A percentile compares a stretch with the other conserved stretches of the same genome.
Conservation (phyloP, 2,113 vertebrate genomes). For the Gymnobelideus leadbeateri region DNA sequence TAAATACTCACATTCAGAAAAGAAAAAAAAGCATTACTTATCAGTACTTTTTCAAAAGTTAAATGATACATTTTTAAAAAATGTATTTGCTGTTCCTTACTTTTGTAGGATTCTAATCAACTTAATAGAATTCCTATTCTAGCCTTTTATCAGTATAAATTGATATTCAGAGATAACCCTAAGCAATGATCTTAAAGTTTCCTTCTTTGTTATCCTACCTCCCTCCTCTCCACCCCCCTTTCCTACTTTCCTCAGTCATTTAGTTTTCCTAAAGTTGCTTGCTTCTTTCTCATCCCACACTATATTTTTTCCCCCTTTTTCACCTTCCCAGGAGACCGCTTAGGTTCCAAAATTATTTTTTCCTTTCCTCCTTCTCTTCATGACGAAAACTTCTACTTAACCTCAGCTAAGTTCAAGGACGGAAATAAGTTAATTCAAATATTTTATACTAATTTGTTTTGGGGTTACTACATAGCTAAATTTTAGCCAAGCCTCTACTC, state of each 20-base stretch:
- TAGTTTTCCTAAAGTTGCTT: not conserved
- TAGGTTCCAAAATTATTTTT: not conserved
- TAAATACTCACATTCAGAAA: not conserved
- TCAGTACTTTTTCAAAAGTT: not conserved
- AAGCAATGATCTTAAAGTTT: not conserved
- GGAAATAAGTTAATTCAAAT: not conserved
- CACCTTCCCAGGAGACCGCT: not conserved
- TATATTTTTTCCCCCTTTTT: not conserved
- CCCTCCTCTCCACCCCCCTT: too few relatives aligned
- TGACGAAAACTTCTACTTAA: not conserved
- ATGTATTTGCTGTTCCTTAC: not conserved
- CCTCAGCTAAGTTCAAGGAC: not conserved
- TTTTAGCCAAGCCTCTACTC: not conserved
- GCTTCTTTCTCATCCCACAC: not conserved
- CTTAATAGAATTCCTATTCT: not conserved
- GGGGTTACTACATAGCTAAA: not conserved
- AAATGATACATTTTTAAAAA: not conserved
- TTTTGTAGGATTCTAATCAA: not conserved
- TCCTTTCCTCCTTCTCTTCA: not conserved
- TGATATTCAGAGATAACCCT: not conserved
- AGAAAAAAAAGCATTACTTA: not conserved
- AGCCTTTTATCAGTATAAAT: slow-evolving; percentile 7
- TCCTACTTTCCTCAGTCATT: accelerated
- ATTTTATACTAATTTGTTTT: not conserved
- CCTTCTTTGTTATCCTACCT: not conserved